phyloP scores from a whole-genome alignment of 2,797 vertebrate genomes.

The Buphagus erythrorhynchus region DNA sequence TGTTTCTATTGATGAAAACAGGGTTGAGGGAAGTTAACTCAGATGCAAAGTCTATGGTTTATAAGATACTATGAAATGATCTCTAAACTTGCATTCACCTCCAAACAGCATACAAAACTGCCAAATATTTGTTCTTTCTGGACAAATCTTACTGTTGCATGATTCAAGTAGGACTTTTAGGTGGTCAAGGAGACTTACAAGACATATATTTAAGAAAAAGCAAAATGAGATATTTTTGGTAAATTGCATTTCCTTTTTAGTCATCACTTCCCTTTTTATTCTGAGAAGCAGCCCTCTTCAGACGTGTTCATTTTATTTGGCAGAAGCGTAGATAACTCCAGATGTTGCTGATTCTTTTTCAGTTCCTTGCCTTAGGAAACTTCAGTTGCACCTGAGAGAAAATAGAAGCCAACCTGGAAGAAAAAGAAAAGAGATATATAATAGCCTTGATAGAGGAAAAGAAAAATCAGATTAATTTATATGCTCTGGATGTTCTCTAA shows the following conservation, averaged over 20 bases:
- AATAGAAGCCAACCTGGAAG: constrained; percentile 48
- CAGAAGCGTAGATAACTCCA: constrained; percentile 45
- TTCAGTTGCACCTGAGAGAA: constrained; percentile 62
- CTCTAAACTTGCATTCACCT: neutral
- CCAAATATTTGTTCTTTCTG: neutral
- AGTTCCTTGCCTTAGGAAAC: constrained; percentile 58
- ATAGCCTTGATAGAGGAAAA: constrained; percentile 34
- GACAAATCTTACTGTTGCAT: neutral
- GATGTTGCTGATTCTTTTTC: constrained; percentile 51
- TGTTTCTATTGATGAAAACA: neutral
- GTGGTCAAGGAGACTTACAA: neutral
- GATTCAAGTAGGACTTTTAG: neutral
- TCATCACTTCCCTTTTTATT: constrained; percentile 42
- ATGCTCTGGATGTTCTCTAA: neutral
- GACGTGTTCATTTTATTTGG: neutral
- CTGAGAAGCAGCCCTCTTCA: constrained; percentile 44
- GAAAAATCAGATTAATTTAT: constrained; percentile 50
- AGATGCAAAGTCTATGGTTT: neutral
- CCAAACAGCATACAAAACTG: neutral
- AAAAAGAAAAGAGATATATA: constrained; percentile 22
- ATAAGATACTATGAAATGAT: neutral
- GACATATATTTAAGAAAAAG: constrained; percentile 13
- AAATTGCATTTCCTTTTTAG: constrained; percentile 55
- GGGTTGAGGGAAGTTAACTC: neutral
- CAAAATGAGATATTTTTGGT: constrained; percentile 38